Evolutionary conservation across 2,888 invertebrate species (phyloP), one percentile per base, ranked within the genome.

Genomic region (Noctua janthe): DNA sequence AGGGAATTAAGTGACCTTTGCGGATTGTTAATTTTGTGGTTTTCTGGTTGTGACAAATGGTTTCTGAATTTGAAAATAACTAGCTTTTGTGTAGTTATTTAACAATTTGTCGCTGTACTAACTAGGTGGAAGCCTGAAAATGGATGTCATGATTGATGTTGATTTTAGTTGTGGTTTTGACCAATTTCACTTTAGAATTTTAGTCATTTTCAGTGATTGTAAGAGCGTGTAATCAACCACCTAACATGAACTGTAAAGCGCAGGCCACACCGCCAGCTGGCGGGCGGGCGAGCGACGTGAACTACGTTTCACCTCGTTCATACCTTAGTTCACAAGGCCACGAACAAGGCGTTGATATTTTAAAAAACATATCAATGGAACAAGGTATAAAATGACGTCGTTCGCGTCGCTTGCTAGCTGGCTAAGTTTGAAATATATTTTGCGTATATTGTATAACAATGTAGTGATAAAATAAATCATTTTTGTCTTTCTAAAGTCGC

Each of bases 41-140:
- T n/a, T n/a, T n/a, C 47, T 72, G 74, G 84, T 76, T 84, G 66
- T 87, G 85, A 86, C 81, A 84, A 84, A 86, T 86, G 85, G 78
- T 71, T 84, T 87, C 71, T 69, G 81, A 87, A 78, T 86, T 72
- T 54, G 77, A 78, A 87, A 87, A 84, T 78, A 78, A 85, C 84
- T 71, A 69, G 74, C 59, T 77, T 80, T 76, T 78, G 67, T 74
- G 67, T 87, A 74, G 67, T 80, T 80, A 80, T 73, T 78, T 78
- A 87, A 71, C 73, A 71, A 80, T 49, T 75, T 84, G 62, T 77
- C 56, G 15, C 54, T 51, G 35, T 80, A 75, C 15, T 74, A 74
- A 75, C 70, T 64, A 83, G 76, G 43, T 69, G 66, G 70, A 43
- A 64, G 47, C 20, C 39, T n/a, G 47, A 74, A 74, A 85, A 75